Evolutionary conservation across 2,113 vertebrate genomes (phyloP).

Genomic region (Macquaria ambigua): DNA sequence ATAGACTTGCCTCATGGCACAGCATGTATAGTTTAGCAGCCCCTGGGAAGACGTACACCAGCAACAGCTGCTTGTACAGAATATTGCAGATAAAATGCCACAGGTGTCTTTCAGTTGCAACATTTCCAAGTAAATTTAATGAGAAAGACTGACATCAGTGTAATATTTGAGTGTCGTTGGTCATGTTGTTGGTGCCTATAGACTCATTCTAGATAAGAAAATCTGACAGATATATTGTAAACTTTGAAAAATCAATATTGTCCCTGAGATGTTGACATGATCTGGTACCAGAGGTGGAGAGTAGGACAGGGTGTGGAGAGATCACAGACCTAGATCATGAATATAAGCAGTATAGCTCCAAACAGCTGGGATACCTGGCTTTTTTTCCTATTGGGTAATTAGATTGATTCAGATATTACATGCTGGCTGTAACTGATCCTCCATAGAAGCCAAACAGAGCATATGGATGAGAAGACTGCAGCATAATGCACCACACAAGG

Average conservation of each 20-base stretch:
- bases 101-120: not conserved
- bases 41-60: not conserved
- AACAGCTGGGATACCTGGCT: not conserved
- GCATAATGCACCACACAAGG: constrained; percentile 56
- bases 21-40: too few relatives aligned
- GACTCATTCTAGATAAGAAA: not conserved
- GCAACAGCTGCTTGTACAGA: not conserved
- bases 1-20: too few relatives aligned
- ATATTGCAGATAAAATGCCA: not conserved
- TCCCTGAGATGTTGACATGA: not conserved
- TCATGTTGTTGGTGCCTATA: not conserved
- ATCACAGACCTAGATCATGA: not conserved
- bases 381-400: not conserved
- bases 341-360: not conserved
- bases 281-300: not conserved
- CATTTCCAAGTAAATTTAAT: constrained; percentile 3
- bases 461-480: constrained; percentile 49
- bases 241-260: not conserved
- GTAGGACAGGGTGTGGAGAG: not conserved
- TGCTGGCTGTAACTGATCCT: not conserved
- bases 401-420: not conserved
- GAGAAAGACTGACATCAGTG: not conserved
- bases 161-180: not conserved
- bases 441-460: constrained; percentile 35
- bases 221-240: not conserved